Evolutionary conservation across 2,797 vertebrate species (phyloP).

Genomic region (Xyrichtys novacula): DNA sequence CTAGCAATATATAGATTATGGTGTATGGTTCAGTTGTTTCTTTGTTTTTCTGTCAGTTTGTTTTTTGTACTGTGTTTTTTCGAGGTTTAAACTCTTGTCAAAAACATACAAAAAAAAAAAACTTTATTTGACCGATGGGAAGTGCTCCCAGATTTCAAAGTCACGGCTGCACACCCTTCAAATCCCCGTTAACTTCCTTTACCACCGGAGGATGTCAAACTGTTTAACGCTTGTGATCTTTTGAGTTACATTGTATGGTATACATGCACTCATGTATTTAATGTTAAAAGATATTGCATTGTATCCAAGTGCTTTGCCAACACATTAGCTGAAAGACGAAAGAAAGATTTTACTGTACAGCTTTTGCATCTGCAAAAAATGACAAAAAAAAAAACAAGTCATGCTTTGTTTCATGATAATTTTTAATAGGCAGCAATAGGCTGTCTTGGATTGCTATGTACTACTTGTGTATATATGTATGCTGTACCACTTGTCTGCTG

Average conservation of each 20-base stretch:
- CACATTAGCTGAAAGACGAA: slow-evolving; percentile 68
- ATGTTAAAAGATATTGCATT: slow-evolving; percentile 80
- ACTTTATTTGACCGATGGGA: slow-evolving; percentile 67
- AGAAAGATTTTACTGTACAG: slow-evolving; percentile 76
- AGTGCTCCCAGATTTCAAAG: slow-evolving; percentile 81
- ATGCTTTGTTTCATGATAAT: slow-evolving; percentile 80
- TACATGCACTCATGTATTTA: slow-evolving; percentile 78
- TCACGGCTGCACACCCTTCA: slow-evolving; percentile 49
- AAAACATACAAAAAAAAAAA: slow-evolving; percentile 40
- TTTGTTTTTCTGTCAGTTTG: slow-evolving; percentile 72
- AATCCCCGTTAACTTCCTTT: slow-evolving; percentile 26
- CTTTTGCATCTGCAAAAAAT: slow-evolving; percentile 77
- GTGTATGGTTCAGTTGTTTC: slow-evolving; percentile 77
- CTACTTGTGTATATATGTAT: slow-evolving; percentile 83
- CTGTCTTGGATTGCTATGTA: slow-evolving; percentile 80
- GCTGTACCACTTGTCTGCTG: slow-evolving; percentile 83
- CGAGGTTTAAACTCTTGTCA: slow-evolving; percentile 59
- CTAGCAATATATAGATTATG: slow-evolving; percentile 84
- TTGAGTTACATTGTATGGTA: slow-evolving; percentile 72
- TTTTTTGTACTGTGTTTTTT: slow-evolving; percentile 82
- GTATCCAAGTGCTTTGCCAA: slow-evolving; percentile 83
- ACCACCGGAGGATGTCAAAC: slow-evolving; percentile 67
- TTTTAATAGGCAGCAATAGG: slow-evolving; percentile 78
- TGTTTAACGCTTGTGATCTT: slow-evolving; percentile 78
- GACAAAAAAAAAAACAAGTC: slow-evolving; percentile 44